Percentiles rank a stretch among this genome's conserved stretches.
phyloP scores from a whole-genome alignment of 35 echinoderm and acorn worm species.

The Lytechinus pictus region DNA sequence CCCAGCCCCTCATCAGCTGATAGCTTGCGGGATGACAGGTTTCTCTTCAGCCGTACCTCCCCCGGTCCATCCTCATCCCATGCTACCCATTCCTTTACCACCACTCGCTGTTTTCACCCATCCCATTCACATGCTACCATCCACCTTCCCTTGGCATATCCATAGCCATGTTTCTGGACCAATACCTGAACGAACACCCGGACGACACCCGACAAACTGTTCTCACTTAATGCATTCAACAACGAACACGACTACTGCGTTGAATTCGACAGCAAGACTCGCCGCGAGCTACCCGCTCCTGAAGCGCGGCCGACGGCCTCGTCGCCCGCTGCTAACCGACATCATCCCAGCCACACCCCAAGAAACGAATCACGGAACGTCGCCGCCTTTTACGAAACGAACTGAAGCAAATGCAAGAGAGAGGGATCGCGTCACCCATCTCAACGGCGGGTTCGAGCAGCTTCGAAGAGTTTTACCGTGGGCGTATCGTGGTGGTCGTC shows the following conservation, averaged over 20 bases:
- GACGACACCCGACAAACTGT: neutral
- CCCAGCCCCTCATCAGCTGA: neutral
- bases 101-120: constrained; percentile 54
- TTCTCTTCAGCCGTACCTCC: neutral
- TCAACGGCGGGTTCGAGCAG: constrained; percentile 83
- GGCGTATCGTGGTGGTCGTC: constrained; percentile 63
- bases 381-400: neutral
- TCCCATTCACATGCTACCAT: constrained; percentile 36
- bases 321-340: neutral
- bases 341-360: neutral
- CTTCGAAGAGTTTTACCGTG: constrained; percentile 77
- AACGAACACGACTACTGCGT: neutral
- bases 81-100: constrained; percentile 58
- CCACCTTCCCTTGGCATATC: neutral
- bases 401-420: constrained; percentile 75
- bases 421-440: constrained; percentile 76
- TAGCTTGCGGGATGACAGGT: neutral
- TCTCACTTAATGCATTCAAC: neutral
- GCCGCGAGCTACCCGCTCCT: constrained; percentile 28
- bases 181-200: constrained; percentile 3
- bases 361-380: neutral
- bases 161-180: constrained; percentile 16
- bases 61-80: constrained; percentile 19
- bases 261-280: neutral
- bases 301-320: constrained; percentile 40